phyloP scores from a whole-genome alignment of 2,113 vertebrate genomes.

The Hoplias malabaricus region DNA sequence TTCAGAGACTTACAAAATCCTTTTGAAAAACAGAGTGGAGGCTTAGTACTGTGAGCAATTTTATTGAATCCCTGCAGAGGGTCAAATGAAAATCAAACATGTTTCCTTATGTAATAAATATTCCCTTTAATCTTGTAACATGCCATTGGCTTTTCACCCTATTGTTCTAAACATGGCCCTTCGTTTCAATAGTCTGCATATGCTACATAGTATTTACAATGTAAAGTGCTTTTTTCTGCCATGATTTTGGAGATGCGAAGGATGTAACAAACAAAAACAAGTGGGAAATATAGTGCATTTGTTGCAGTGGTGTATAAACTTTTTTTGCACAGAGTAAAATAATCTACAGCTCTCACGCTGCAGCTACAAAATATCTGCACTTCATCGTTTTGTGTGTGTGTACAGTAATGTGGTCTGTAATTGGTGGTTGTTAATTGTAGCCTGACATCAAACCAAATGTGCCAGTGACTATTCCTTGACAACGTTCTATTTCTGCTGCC shows the following conservation, averaged over 20 bases:
- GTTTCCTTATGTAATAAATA: conserved; percentile 6
- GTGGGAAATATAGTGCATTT: not conserved
- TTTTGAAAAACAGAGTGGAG: not conserved
- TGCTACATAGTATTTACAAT: not conserved
- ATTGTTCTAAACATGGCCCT: not conserved
- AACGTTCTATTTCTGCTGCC: conserved; percentile 25
- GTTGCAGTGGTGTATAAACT: not conserved
- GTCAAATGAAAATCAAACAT: conserved; percentile 14
- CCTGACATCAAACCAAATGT: conserved; percentile 6
- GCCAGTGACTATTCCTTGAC: conserved; percentile 13
- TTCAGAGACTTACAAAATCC: not conserved
- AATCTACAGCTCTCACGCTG: not conserved
- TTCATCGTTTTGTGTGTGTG: conserved; percentile 7
- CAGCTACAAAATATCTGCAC: conserved; percentile 11
- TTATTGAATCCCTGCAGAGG: conserved; percentile 1
- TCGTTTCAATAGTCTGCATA: not conserved
- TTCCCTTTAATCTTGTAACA: not conserved
- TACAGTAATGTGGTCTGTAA: conserved; percentile 28
- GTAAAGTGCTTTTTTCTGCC: no score
- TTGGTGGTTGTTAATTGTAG: conserved; percentile 41
- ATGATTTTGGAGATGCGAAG: not conserved
- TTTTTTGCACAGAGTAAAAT: not conserved
- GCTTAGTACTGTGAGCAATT: not conserved
- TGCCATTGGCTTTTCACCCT: not conserved
- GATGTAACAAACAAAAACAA: not conserved